Evolutionary conservation across 1,140 invertebrate species (phyloP).

Genomic region (Drosophila nikananu): DNA sequence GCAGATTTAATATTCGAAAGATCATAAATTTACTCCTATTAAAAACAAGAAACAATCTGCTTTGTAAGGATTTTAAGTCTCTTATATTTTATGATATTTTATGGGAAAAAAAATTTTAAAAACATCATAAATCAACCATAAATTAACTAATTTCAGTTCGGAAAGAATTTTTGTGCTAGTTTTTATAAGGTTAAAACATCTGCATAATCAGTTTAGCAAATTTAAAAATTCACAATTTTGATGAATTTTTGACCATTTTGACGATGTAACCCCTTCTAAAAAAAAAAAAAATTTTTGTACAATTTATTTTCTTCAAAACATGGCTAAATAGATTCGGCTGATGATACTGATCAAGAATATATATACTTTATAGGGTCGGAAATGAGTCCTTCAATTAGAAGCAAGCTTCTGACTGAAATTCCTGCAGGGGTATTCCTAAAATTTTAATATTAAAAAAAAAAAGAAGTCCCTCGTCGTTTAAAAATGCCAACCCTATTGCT

Average conservation of each 20-base stretch:
- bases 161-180: background rate
- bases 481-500: background rate
- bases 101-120: background rate
- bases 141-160: background rate
- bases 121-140: background rate
- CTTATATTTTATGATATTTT: too few species aligned
- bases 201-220: background rate
- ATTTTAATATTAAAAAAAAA: background rate
- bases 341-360: background rate
- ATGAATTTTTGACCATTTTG: background rate
- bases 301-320: too few species aligned
- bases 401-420: background rate
- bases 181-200: background rate
- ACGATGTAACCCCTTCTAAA: background rate
- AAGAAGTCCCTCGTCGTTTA: accelerated
- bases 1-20: too few species aligned
- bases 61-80: too few species aligned
- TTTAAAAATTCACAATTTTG: background rate
- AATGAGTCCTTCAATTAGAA: background rate
- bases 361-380: too few species aligned
- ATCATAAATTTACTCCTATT: too few species aligned
- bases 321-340: background rate
- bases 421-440: background rate
- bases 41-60: too few species aligned
- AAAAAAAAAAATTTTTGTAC: too few species aligned